Evolutionary conservation across 2,797 vertebrate species (phyloP).

Genomic region (Enteromius radiatus): DNA sequence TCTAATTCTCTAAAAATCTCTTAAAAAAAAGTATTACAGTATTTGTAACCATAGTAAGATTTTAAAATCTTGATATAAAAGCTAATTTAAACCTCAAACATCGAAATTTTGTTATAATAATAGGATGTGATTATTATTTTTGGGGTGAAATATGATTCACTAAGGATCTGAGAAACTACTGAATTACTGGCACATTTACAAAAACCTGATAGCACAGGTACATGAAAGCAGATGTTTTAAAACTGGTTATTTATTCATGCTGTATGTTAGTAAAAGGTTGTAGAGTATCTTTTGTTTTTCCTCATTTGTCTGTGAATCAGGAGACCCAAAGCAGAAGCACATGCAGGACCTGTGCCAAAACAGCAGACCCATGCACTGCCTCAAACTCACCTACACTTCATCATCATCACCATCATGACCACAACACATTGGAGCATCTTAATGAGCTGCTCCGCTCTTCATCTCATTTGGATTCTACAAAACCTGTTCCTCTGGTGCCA

Average conservation of each 20-base stretch:
- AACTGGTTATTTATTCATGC: not conserved
- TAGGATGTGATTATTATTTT: not conserved
- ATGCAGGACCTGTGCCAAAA: conserved; percentile 72
- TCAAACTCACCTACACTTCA: conserved; percentile 61
- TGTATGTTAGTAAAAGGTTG: not conserved
- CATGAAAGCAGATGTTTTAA: not conserved
- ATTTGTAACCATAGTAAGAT: not conserved
- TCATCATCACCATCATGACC: too few relatives aligned
- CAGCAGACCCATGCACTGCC: conserved; percentile 64
- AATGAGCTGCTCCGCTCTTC: not conserved
- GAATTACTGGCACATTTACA: not conserved
- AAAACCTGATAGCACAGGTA: not conserved
- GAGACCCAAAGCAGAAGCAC: conserved; percentile 33
- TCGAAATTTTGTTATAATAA: not conserved
- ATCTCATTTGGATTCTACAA: not conserved
- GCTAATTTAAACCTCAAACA: not conserved
- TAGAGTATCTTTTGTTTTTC: not conserved
- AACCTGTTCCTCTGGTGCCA: conserved; percentile 28
- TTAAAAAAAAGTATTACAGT: too few relatives aligned
- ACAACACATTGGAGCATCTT: too few relatives aligned
- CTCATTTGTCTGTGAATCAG: not conserved
- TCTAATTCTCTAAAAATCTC: not conserved
- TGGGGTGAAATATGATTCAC: conserved; percentile 14
- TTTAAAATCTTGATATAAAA: not conserved
- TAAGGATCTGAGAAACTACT: not conserved